A percentile compares a stretch with the other conserved stretches of the same genome.
Evolutionary conservation across 2,113 vertebrate genomes (phyloP).

Genomic region (Struthio camelus): DNA sequence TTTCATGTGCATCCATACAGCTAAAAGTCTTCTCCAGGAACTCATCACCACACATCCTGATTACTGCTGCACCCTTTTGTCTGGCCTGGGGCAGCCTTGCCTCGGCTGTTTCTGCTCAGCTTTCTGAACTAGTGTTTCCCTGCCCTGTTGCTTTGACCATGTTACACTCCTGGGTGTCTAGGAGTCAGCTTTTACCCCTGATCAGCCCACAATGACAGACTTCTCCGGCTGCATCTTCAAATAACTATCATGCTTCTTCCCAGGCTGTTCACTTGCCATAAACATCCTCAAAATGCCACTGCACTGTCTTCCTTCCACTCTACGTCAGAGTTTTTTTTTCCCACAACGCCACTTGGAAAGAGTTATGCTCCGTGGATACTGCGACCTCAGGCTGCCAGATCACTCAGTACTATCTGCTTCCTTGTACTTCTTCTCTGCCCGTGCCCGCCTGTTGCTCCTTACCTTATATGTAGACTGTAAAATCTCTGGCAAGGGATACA

Average conservation of each 20-base stretch:
- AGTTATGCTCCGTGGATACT: background rate
- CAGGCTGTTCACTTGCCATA: background rate
- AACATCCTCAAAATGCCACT: background rate
- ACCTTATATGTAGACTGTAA: background rate
- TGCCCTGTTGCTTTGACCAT: background rate
- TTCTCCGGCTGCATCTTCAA: background rate
- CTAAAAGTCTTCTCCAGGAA: background rate
- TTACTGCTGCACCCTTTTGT: background rate
- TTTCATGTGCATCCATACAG: background rate
- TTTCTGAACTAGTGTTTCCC: background rate
- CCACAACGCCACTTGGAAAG: background rate
- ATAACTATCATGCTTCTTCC: background rate
- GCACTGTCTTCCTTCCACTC: background rate
- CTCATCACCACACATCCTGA: background rate
- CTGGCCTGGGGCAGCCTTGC: background rate
- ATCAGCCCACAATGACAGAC: background rate
- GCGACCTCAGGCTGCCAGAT: background rate
- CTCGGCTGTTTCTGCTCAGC: background rate
- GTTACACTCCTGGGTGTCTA: accelerated
- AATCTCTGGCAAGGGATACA: background rate
- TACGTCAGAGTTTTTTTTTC: background rate
- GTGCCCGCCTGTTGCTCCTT: background rate
- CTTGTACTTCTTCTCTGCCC: background rate
- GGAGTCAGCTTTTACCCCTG: background rate
- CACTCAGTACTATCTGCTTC: background rate